Percentiles rank a stretch among this genome's conserved stretches.
Evolutionary conservation across 2,888 invertebrate genomes (phyloP).

Genomic region (Pseudolycoriella hygida): DNA sequence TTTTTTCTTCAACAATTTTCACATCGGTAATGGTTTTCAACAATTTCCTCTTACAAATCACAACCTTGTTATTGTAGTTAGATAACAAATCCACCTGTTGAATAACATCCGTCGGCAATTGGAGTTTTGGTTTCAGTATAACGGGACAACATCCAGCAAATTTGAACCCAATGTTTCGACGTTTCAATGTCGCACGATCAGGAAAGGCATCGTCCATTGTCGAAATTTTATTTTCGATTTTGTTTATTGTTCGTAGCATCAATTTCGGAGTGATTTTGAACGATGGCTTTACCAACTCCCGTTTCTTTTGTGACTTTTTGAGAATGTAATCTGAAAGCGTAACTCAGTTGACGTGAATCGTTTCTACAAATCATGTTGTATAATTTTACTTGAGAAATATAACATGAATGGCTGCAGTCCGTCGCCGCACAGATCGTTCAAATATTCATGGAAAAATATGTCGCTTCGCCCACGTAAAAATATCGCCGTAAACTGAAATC

Average conservation of each 20-base stretch:
- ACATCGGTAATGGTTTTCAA: slow-evolving; percentile 17
- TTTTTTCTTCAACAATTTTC: background rate
- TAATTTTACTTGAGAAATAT: slow-evolving; percentile 17
- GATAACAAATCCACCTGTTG: slow-evolving; percentile 4
- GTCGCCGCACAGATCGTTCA: slow-evolving; percentile 23
- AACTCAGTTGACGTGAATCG: too few species aligned
- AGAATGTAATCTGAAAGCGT: slow-evolving; percentile 13
- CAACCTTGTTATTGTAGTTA: slow-evolving; percentile 14
- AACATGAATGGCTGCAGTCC: slow-evolving; percentile 24
- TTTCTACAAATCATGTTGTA: too few species aligned
- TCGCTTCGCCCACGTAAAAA: slow-evolving; percentile 23
- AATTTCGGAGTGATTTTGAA: slow-evolving; percentile 20
- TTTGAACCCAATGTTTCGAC: slow-evolving; percentile 23
- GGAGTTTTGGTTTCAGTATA: slow-evolving; percentile 17
- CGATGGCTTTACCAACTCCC: slow-evolving; percentile 13
- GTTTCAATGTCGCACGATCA: slow-evolving; percentile 17
- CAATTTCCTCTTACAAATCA: slow-evolving; percentile 23
- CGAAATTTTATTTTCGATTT: slow-evolving; percentile 13
- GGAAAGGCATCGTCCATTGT: slow-evolving; percentile 15
- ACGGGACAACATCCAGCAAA: slow-evolving; percentile 24
- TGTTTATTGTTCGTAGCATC: slow-evolving; percentile 20
- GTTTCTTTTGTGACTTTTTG: slow-evolving; percentile 14
- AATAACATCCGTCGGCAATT: slow-evolving; percentile 1
- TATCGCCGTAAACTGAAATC: slow-evolving; percentile 18
- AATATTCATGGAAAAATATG: slow-evolving; percentile 27